phyloP scores from a whole-genome alignment of 2,888 invertebrate species.

The Lathronympha strigana region DNA sequence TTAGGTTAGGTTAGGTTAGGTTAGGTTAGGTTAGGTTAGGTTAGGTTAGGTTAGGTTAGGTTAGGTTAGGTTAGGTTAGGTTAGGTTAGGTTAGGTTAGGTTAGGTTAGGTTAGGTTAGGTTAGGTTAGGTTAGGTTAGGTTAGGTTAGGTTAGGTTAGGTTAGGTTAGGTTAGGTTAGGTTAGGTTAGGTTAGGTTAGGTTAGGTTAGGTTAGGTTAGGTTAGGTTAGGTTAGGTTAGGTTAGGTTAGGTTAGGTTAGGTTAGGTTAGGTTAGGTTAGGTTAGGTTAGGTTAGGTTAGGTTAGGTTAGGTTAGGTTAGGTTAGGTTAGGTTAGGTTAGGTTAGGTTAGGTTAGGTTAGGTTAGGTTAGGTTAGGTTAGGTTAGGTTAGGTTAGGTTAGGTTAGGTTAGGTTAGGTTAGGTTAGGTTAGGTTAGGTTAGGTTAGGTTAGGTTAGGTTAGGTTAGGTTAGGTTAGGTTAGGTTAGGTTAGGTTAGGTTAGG shows the following conservation, averaged over 20 bases:
- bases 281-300: slow-evolving; percentile 13
- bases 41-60: slow-evolving; percentile 35
- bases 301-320: slow-evolving; percentile 9
- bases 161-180: slow-evolving; percentile 38
- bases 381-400: slow-evolving; percentile 10
- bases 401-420: slow-evolving; percentile 24
- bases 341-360: slow-evolving; percentile 6
- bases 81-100: slow-evolving; percentile 35
- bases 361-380: slow-evolving; percentile 5
- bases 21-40: slow-evolving; percentile 35
- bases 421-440: slow-evolving; percentile 24
- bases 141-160: slow-evolving; percentile 37
- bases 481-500: slow-evolving; percentile 35
- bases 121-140: slow-evolving; percentile 25
- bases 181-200: slow-evolving; percentile 38
- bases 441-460: slow-evolving; percentile 24
- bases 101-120: slow-evolving; percentile 25
- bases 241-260: slow-evolving; percentile 13
- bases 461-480: slow-evolving; percentile 23
- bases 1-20: slow-evolving; percentile 27
- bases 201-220: slow-evolving; percentile 38
- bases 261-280: slow-evolving; percentile 13
- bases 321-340: slow-evolving; percentile 6
- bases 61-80: slow-evolving; percentile 35
- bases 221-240: slow-evolving; percentile 37